A percentile compares a stretch with the other conserved stretches of the same genome.
Conservation (phyloP, 2,113 vertebrate species). For the Gila orcuttii region DNA sequence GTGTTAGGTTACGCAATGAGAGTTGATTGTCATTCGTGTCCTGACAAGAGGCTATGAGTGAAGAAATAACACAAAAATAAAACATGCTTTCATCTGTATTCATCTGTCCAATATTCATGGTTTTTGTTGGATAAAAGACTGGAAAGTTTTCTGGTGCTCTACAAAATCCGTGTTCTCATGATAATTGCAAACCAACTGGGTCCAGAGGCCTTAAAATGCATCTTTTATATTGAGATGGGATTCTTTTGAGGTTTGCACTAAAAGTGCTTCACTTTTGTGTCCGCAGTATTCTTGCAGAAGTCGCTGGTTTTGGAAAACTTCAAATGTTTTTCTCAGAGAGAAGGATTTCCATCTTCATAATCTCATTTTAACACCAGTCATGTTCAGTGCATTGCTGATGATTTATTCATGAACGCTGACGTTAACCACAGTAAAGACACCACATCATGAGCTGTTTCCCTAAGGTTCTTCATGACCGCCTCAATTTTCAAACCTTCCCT, state of each 20-base stretch:
- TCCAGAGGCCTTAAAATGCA: not conserved
- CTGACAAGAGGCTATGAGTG: conserved; percentile 16
- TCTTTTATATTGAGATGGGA: conserved; percentile 22
- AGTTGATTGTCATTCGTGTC: not conserved
- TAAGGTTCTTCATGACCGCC: not conserved
- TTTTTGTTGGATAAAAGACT: not conserved
- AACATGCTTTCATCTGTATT: conserved; percentile 8
- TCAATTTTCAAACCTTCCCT: not conserved
- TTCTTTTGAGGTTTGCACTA: not conserved
- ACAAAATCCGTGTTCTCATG: not conserved
- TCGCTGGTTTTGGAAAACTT: conserved; percentile 12
- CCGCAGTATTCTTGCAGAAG: not conserved
- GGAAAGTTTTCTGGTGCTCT: not conserved
- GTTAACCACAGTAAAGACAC: not conserved
- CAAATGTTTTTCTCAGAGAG: not conserved
- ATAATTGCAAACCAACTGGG: not conserved
- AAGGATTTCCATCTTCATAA: conserved; percentile 14
- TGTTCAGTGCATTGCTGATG: conserved; percentile 18
- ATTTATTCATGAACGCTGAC: conserved; percentile 9
- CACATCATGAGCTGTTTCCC: not conserved
- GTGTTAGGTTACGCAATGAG: not conserved
- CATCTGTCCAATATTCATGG: not conserved
- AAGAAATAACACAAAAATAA: conserved; percentile 18
- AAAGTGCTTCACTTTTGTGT: not conserved
- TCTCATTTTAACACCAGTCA: conserved; percentile 21